Base-by-base conservation (phyloP, 2,888 invertebrate genomes). In the Drosophila lacicola region DNA sequence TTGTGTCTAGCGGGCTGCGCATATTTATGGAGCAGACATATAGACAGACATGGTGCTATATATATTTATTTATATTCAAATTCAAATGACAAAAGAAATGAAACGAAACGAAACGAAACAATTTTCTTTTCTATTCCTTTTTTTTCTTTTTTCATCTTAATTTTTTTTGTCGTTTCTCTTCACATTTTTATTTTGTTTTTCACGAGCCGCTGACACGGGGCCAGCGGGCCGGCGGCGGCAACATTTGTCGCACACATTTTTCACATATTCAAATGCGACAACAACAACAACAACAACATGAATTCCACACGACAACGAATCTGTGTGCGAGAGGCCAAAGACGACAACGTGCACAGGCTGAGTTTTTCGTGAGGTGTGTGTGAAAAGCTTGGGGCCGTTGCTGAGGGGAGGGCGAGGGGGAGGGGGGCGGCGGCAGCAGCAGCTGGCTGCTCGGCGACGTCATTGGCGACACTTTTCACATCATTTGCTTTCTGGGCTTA, bases 211-310 rank as follows among this genome's bases (percentile, higher is more conserved):
- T 34, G 17, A 47, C 33, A 21, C 3, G 21, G 49, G 44, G 62
- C 9, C 19, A 6, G 17, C 8, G n/a, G 36, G 41, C 33, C 34
- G 39, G 17, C 53, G 47, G 65, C 42, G 51, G 66, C 58, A 69
- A 67, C 84, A 85, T 82, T 85, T 85, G 85, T 85, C 84, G 84
- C 79, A 81, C 88, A 88, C 88, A 85, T 88, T 85, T 85, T 82
- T 88, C 85, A 84, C 82, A 84, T 88, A 77, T 77, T 65, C 77
- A 63, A 34, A 29, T 29, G 29, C 60, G 63, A 39, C n/a, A 54
- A 37, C 45, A 72, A 42, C 64, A 51, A 56, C 21, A 50, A 47
- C 45, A 62, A 42, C 45, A 65, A 29, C 45, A 68, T 47, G 68
- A 71, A 64, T 76, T 68, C 61, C 72, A 72, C 42, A 63, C 51